Percentiles rank a stretch among this genome's conserved stretches.
These are phyloP conservation scores for Chionis minor DNA, from an alignment of 2,113 vertebrate genomes.

Conservation along the genomic window DNA sequence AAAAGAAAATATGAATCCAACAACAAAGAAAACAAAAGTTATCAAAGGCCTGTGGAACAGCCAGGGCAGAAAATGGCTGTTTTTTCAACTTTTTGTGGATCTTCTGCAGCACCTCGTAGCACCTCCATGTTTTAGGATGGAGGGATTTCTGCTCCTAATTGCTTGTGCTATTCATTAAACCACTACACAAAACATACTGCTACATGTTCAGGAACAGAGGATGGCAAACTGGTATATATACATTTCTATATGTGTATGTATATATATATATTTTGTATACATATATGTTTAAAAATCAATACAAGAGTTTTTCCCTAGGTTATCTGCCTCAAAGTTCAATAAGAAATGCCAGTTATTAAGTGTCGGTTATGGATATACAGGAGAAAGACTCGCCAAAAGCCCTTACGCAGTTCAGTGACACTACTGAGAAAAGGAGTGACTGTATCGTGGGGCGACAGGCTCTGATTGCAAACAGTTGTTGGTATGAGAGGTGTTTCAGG, in stretches of 20 bases:
- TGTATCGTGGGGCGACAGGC: not conserved
- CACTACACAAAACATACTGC: not conserved
- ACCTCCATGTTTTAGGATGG: not conserved
- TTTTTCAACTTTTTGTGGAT: not conserved
- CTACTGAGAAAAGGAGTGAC: not conserved
- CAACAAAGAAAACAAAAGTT: not conserved
- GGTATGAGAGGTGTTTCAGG: not conserved
- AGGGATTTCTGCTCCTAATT: not conserved
- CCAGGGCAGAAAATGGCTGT: not conserved
- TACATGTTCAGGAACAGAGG: not conserved
- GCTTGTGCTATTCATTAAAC: not conserved
- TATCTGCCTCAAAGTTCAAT: not conserved
- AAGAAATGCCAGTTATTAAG: not conserved
- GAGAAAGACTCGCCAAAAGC: not conserved
- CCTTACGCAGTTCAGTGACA: not conserved
- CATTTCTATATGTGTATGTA: rapidly evolving
- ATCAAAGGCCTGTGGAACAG: not conserved
- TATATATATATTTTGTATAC: not conserved
- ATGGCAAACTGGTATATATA: not conserved
- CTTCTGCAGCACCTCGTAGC: not conserved
- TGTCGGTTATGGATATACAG: not conserved
- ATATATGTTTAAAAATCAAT: not conserved
- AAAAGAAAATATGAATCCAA: not conserved
- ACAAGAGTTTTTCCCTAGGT: not conserved
- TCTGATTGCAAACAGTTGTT: not conserved